These are phyloP conservation scores for Melanotaenia maccullochi DNA, from an alignment of 2,797 vertebrate species.

Conservation along the genomic window DNA sequence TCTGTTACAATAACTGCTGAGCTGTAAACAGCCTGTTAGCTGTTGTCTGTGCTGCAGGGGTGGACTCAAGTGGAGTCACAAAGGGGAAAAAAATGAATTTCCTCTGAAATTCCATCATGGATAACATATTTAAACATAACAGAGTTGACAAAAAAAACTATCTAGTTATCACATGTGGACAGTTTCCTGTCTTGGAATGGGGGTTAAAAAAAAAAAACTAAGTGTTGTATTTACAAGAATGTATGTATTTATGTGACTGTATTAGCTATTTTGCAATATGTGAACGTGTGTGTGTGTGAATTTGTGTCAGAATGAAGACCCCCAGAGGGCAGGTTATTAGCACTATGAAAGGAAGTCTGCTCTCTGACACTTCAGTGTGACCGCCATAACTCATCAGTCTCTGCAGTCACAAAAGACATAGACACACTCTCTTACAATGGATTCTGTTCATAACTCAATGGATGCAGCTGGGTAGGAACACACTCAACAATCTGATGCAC, in stretches of 20 bases:
- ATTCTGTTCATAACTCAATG: slow-evolving; percentile 4
- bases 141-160: neutral
- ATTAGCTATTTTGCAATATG: slow-evolving; percentile 4
- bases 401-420: slow-evolving; percentile 16
- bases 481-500: too few relatives aligned
- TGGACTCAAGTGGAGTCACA: slow-evolving; percentile 24
- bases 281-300: neutral
- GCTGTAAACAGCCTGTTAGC: slow-evolving; percentile 27
- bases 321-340: slow-evolving; percentile 32
- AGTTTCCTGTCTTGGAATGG: slow-evolving; percentile 11
- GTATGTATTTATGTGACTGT: slow-evolving; percentile 10
- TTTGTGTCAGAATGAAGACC: neutral
- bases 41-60: slow-evolving; percentile 9
- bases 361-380: slow-evolving; percentile 57
- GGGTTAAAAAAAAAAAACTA: neutral
- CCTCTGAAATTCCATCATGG: neutral
- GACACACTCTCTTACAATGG: slow-evolving; percentile 28
- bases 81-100: slow-evolving; percentile 7
- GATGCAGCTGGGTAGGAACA: neutral
- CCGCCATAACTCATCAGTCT: slow-evolving; percentile 52
- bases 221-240: slow-evolving; percentile 7
- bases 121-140: slow-evolving; percentile 13
- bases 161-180: neutral
- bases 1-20: neutral
- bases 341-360: slow-evolving; percentile 61